A percentile compares a stretch with the other conserved stretches of the same genome.
Evolutionary conservation across 1,140 invertebrate genomes (phyloP).

Genomic region (Thereuonema tuberculata): DNA sequence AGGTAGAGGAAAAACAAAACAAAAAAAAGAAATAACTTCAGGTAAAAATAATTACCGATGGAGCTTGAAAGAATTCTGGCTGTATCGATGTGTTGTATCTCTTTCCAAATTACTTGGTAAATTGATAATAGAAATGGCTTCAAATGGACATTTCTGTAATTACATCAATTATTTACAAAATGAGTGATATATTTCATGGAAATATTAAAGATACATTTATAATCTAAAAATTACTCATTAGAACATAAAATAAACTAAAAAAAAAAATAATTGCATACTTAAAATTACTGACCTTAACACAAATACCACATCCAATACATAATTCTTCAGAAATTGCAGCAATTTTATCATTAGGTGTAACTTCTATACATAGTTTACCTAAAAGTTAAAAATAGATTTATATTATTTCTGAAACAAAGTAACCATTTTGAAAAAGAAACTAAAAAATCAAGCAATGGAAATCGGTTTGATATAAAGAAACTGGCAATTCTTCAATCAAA

Average conservation of each 20-base stretch:
- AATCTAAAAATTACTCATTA: not conserved
- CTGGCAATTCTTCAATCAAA: no score
- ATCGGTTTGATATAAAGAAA: no score
- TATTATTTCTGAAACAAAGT: not conserved
- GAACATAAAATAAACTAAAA: slow-evolving; percentile 7
- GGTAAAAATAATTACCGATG: no score
- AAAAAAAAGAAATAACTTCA: no score
- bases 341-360: slow-evolving; percentile 91
- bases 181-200: not conserved
- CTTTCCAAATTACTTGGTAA: slow-evolving; percentile 95
- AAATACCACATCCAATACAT: slow-evolving; percentile 99
- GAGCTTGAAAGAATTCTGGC: slow-evolving; percentile 97
- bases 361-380: slow-evolving; percentile 95
- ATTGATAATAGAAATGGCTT: slow-evolving; percentile 98
- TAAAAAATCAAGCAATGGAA: not conserved
- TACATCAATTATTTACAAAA: slow-evolving; percentile 13
- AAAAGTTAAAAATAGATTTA: slow-evolving; percentile 1
- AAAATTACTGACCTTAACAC: slow-evolving; percentile 45
- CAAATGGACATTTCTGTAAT: slow-evolving; percentile 97
- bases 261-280: not conserved
- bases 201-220: slow-evolving; percentile 2
- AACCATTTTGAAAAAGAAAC: not conserved
- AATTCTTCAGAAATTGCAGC: slow-evolving; percentile 95
- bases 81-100: slow-evolving; percentile 97
- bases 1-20: no score